phyloP scores from a whole-genome alignment of 2,113 vertebrate species.

The Neolamprologus variostigma region DNA sequence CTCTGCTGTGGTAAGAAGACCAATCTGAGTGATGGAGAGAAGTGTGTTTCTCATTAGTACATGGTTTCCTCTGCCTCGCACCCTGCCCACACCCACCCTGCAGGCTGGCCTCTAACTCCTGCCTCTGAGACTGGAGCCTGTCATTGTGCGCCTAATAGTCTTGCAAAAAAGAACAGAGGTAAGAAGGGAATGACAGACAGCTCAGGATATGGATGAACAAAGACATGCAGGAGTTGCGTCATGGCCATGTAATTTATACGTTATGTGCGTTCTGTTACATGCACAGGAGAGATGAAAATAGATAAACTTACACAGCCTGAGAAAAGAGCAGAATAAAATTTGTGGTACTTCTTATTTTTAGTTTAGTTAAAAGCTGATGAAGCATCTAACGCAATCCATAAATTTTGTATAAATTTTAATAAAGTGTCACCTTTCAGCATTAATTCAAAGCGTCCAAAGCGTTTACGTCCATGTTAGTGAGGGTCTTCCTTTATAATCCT shows the following conservation, averaged over 20 bases:
- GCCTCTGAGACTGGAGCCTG: slow-evolving; percentile 29
- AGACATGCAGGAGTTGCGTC: background rate
- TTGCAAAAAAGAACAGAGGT: background rate
- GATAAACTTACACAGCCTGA: background rate
- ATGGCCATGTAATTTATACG: background rate
- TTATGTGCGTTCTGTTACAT: background rate
- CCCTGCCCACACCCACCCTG: slow-evolving; percentile 26
- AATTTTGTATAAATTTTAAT: background rate
- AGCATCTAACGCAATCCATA: background rate
- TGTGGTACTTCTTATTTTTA: background rate
- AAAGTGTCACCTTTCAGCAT: background rate
- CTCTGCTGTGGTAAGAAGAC: slow-evolving; percentile 40
- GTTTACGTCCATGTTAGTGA: background rate
- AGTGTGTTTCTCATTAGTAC: slow-evolving; percentile 70
- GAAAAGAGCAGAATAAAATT: background rate
- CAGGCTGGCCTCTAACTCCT: slow-evolving; percentile 18
- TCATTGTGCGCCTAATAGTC: slow-evolving; percentile 20
- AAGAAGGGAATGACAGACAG: background rate
- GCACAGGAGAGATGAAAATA: background rate
- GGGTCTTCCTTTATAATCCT: background rate
- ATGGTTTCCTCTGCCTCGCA: slow-evolving; percentile 48
- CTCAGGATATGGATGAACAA: background rate
- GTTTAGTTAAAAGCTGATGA: background rate
- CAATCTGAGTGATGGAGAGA: slow-evolving; percentile 39
- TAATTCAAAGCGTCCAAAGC: background rate